These are phyloP conservation scores for Anhinga anhinga DNA, from an alignment of 2,113 vertebrate genomes.

Conservation along the genomic window DNA sequence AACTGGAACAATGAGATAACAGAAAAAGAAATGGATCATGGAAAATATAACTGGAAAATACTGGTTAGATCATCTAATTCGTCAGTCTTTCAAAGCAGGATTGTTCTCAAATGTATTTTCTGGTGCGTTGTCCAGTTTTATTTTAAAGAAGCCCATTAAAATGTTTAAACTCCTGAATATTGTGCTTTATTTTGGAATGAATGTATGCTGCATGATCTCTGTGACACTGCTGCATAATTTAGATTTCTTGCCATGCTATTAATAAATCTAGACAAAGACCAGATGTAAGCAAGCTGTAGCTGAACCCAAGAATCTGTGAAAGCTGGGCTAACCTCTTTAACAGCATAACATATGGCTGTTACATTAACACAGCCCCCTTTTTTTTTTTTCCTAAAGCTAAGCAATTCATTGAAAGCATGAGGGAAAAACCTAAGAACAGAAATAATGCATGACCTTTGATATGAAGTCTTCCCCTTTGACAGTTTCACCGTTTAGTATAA, in stretches of 20 bases:
- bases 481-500: neutral
- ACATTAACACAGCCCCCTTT: neutral
- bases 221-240: slow-evolving; percentile 38
- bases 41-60: slow-evolving; percentile 32
- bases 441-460: slow-evolving; percentile 39
- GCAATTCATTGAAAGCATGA: slow-evolving; percentile 47
- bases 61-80: slow-evolving; percentile 20
- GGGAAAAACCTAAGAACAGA: neutral
- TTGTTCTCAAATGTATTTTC: slow-evolving; percentile 42
- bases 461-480: neutral
- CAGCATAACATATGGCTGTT: slow-evolving; percentile 56
- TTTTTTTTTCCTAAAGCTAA: neutral
- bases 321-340: slow-evolving; percentile 45
- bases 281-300: slow-evolving; percentile 57
- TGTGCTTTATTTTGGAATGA: neutral
- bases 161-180: slow-evolving; percentile 21
- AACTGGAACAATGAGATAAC: slow-evolving; percentile 43
- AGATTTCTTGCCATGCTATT: slow-evolving; percentile 54
- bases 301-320: slow-evolving; percentile 55
- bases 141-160: slow-evolving; percentile 33
- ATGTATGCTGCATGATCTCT: slow-evolving; percentile 29
- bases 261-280: slow-evolving; percentile 68
- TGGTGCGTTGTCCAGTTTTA: slow-evolving; percentile 24
- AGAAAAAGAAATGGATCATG: neutral
- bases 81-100: slow-evolving; percentile 17